Base-by-base conservation (phyloP, 1,140 invertebrate species). In the Sarcophaga peregrina region DNA sequence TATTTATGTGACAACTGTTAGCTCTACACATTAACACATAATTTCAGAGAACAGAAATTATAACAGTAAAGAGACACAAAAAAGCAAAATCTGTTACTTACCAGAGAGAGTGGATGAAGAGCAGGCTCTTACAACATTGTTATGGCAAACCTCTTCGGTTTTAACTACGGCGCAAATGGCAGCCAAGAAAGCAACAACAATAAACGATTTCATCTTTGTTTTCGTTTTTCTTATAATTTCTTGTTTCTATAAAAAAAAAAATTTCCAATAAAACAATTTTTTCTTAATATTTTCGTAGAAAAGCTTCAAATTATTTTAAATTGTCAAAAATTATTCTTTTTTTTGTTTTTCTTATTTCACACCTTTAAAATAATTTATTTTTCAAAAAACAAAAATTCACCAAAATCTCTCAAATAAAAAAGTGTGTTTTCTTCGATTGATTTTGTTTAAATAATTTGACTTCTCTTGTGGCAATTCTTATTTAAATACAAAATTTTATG, bases 81-180 rank as follows among this genome's bases (percentile, higher is more conserved):
- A 78, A 45, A 13, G 3, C 0, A 75, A 75, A 10, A 75, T 25
- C 8, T 20, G 20, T 48, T 78, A 82, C 83, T 82, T 52, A 84
- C 83, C 80, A 73, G 47, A 62, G 10, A 83, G 9, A 48, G 86
- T 86, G 78, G 83, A 89, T 5, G 90, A 85, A 58, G 90, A 91
- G 85, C 95, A 95, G 78, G 93, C 92, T 62, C 86, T 86, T 11
- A 92, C 89, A 4, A 94, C 92, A 85, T 93, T 92, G 17, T 91
- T 91, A 86, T 93, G 95, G 87, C 95, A 95, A 68, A 88, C 91
- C 54, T 95, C 93, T 5, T 92, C 91, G 47, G 87, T 83, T 11
- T 90, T 88, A 17, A 91, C 91, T 37, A 93, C 89, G 80, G 91
- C 91, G 75, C 93, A 83, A 45, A 93, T 87, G 85, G 91, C 87